Percentiles rank a stretch among this genome's conserved stretches.
phyloP scores from a whole-genome alignment of 2,797 vertebrate species.

The Macroramphosus scolopax region DNA sequence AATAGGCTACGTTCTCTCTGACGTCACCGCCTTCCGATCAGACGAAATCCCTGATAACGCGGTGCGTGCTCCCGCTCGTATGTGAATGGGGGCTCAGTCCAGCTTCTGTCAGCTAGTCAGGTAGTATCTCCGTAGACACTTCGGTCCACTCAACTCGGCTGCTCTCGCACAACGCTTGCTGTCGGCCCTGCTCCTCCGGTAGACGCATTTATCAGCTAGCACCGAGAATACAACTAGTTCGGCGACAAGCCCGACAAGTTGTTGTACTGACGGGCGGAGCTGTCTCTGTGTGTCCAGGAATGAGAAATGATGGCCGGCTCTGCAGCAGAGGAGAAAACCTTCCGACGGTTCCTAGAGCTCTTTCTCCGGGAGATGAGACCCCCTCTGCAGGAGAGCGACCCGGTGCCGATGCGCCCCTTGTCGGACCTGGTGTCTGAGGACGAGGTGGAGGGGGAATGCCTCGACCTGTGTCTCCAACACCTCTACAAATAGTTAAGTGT shows the following conservation, averaged over 20 bases:
- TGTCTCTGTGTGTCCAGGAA: conserved; percentile 79
- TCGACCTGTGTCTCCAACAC: conserved; percentile 92
- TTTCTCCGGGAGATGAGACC: conserved; percentile 93
- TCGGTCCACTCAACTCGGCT: conserved; percentile 23
- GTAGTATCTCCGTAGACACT: conserved; percentile 30
- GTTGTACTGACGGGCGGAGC: conserved; percentile 50
- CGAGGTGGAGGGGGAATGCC: conserved; percentile 93
- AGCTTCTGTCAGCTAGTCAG: conserved; percentile 54
- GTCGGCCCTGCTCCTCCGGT: conserved; percentile 40
- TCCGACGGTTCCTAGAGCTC: conserved; percentile 96
- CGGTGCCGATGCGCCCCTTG: conserved; percentile 86
- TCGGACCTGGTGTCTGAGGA: conserved; percentile 90
- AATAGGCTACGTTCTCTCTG: conserved; percentile 37
- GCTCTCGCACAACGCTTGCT: conserved; percentile 18
- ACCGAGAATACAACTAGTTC: too few relatives aligned
- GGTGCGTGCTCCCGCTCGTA: conserved; percentile 58
- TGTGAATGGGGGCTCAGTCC: conserved; percentile 65
- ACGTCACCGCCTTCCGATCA: conserved; percentile 61
- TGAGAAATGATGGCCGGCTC: conserved; percentile 90
- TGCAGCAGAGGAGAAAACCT: conserved; percentile 94
- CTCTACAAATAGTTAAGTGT: conserved; percentile 98
- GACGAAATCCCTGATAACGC: conserved; percentile 68
- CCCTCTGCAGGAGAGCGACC: conserved; percentile 89
- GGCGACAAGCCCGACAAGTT: conserved; percentile 50
- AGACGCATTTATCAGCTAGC: conserved; percentile 31